Conservation (phyloP, 2,797 vertebrate species). For the Malurus leucopterus region DNA sequence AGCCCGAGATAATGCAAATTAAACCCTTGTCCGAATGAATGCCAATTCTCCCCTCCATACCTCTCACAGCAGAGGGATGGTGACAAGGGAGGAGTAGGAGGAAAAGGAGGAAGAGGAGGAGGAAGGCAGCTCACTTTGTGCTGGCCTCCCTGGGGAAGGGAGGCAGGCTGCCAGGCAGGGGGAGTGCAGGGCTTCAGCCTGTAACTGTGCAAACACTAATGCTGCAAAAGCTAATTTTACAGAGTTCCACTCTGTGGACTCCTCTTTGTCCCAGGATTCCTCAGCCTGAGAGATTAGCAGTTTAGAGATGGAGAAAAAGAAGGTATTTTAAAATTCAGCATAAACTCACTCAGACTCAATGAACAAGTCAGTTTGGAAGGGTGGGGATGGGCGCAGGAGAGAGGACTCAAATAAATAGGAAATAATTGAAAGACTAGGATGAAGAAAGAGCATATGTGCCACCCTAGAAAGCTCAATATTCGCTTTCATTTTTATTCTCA, state of each 20-base stretch:
- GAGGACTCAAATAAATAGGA: constrained; percentile 13
- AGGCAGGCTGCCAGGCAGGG: constrained; percentile 48
- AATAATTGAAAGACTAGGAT: not conserved
- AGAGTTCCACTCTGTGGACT: constrained; percentile 75
- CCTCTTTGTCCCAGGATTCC: constrained; percentile 76
- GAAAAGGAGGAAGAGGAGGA: not conserved
- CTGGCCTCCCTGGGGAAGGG: constrained; percentile 9
- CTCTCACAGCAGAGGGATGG: not conserved
- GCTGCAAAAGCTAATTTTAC: constrained; percentile 78
- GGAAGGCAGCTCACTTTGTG: not conserved
- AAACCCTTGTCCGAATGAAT: not conserved
- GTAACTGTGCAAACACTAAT: constrained; percentile 73
- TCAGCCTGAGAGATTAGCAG: constrained; percentile 75
- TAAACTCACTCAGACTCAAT: constrained; percentile 59
- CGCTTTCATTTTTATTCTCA: not conserved
- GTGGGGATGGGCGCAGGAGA: not conserved
- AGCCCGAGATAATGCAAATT: not conserved
- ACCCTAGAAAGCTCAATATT: constrained; percentile 18
- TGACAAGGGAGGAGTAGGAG: not conserved
- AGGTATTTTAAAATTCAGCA: constrained; percentile 75
- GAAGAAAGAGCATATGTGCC: not conserved
- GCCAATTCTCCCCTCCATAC: not conserved
- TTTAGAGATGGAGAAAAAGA: constrained; percentile 71
- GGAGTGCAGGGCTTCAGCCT: constrained; percentile 62
- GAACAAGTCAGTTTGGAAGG: constrained; percentile 49